These are phyloP conservation scores for Zosterops pallidus DNA, from an alignment of 2,113 vertebrate species.

Conservation along the genomic window DNA sequence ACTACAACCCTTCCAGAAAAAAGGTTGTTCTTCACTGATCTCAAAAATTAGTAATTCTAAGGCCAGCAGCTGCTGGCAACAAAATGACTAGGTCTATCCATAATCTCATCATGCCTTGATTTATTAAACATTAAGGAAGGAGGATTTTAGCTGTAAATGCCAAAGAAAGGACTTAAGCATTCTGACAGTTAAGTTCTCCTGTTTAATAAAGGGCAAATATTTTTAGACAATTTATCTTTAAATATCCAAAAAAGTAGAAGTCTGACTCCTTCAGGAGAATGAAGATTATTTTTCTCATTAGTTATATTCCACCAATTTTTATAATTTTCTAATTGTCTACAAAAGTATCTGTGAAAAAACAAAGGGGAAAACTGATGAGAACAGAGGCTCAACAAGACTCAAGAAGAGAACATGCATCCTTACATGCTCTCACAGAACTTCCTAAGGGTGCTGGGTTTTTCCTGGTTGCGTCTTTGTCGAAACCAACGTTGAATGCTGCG, in stretches of 20 bases:
- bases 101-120: neutral
- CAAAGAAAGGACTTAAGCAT: neutral
- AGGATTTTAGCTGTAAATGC: neutral
- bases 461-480: slow-evolving; percentile 95
- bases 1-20: neutral
- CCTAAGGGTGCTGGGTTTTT: slow-evolving; percentile 93
- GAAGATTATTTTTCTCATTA: neutral
- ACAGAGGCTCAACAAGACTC: neutral
- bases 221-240: neutral
- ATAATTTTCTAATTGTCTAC: neutral
- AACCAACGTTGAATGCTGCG: slow-evolving; percentile 98
- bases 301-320: neutral
- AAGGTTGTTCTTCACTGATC: neutral
- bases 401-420: slow-evolving; percentile 58
- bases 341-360: neutral
- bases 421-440: slow-evolving; percentile 99
- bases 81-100: neutral
- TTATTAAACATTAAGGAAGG: neutral
- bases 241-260: neutral
- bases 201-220: neutral
- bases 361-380: neutral
- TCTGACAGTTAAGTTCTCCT: neutral
- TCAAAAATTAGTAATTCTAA: neutral
- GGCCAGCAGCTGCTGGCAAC: neutral
- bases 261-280: neutral